Evolutionary conservation across 2,113 vertebrate genomes (phyloP), one percentile per base, ranked within the genome.

Genomic region (Dicentrarchus labrax): DNA sequence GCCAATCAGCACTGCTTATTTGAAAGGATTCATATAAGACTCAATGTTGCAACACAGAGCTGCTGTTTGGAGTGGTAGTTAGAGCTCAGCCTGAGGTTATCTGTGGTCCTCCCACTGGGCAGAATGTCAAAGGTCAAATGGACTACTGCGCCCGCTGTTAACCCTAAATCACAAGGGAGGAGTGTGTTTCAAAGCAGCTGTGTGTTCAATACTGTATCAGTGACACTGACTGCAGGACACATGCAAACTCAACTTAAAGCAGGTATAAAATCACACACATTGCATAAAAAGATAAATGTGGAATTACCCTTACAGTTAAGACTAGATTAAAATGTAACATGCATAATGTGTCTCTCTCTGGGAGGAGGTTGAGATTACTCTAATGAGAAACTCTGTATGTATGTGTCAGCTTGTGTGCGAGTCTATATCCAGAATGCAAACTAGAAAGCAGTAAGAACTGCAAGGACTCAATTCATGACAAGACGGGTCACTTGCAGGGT

Each of bases 301-400:
- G 53, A 51, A 64, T 62, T 56, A 80, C 9, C 67, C 39, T 38
- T 72, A 47, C 21, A 53, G 60, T 66, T 72, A 65, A 53, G 51
- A 38, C 12, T 2, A 12, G 60, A 45, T 43, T 72, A 60, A 83
- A 74, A 59, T 24, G 36, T 8, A 85, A 62, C 50, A 64, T 71
- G 70, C 82, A 53, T 59, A 19, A 72, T n/a, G 67, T 72, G 68
- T 38, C 36, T 57, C 69, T 59, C 7, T 3, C 22, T 57, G 80
- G 68, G 76, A 48, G 54, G 39, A 43, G 24, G 16, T 39, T 68
- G 15, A 10, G 5, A 66, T 76, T 47, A 51, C 72, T 62, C 76
- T 78, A 39, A 70, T 66, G 80, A 80, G 80, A 43, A 77, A 60
- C 71, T 84, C 16, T 47, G 41, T 72, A 78, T 83, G 73, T 10